Percentiles rank a stretch among this genome's conserved stretches.
Evolutionary conservation across 1,140 invertebrate genomes (phyloP).

Genomic region (Apocrypta bakeri): DNA sequence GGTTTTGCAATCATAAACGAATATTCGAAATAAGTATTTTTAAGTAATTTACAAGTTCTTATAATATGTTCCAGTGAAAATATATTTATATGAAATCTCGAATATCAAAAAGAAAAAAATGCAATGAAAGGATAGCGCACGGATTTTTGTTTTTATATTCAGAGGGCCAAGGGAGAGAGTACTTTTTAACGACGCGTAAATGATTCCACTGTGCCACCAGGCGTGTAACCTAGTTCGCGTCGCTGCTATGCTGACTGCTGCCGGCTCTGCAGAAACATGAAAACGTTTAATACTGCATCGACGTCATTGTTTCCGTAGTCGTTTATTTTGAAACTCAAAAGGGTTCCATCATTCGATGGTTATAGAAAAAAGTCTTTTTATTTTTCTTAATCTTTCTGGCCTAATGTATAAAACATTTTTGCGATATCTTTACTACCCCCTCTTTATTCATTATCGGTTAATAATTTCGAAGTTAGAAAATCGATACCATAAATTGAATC

Average conservation of each 20-base stretch:
- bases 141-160: slow-evolving; percentile 18
- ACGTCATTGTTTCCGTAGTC: slow-evolving; percentile 45
- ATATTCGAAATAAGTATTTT: too few species aligned
- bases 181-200: slow-evolving; percentile 36
- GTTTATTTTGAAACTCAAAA: background rate
- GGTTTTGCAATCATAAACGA: too few species aligned
- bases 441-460: too few species aligned
- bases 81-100: too few species aligned
- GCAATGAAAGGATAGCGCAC: background rate
- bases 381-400: too few species aligned
- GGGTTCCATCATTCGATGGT: background rate
- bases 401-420: too few species aligned
- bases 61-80: too few species aligned
- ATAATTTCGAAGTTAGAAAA: too few species aligned
- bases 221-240: slow-evolving; percentile 47
- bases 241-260: background rate
- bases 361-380: background rate
- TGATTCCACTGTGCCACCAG: slow-evolving; percentile 2
- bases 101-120: background rate
- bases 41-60: too few species aligned
- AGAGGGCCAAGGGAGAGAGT: slow-evolving; percentile 1
- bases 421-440: too few species aligned
- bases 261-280: slow-evolving; percentile 29
- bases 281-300: slow-evolving; percentile 54
- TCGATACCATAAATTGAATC: too few species aligned